Percentiles rank a stretch among this genome's conserved stretches.
phyloP scores from a whole-genome alignment of 2,797 vertebrate genomes.

The Sebastes trivittatus region DNA sequence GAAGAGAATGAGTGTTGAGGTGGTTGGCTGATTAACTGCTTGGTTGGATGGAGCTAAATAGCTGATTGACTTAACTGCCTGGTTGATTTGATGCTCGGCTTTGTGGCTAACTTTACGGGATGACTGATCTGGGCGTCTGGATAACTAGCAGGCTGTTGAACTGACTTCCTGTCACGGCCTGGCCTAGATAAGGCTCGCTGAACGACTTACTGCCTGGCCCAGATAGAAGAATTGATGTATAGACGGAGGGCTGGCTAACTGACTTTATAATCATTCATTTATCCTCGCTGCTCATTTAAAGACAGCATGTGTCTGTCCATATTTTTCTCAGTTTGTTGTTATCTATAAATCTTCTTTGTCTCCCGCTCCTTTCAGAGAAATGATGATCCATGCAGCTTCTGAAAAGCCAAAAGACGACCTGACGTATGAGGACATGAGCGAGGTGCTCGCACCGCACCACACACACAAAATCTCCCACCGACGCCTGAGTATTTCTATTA shows the following conservation, averaged over 20 bases:
- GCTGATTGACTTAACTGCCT: slow-evolving; percentile 55
- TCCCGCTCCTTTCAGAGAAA: slow-evolving; percentile 82
- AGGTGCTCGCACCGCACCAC: slow-evolving; percentile 77
- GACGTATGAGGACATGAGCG: slow-evolving; percentile 88
- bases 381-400: slow-evolving; percentile 91
- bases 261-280: slow-evolving; percentile 78
- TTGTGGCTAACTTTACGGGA: slow-evolving; percentile 44
- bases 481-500: background rate
- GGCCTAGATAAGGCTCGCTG: slow-evolving; percentile 71
- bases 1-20: slow-evolving; percentile 17
- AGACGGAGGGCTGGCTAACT: slow-evolving; percentile 58
- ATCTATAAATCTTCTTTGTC: slow-evolving; percentile 74
- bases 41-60: slow-evolving; percentile 39
- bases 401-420: slow-evolving; percentile 90
- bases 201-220: slow-evolving; percentile 71
- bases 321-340: slow-evolving; percentile 57
- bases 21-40: slow-evolving; percentile 51
- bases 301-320: slow-evolving; percentile 59
- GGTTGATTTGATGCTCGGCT: slow-evolving; percentile 46
- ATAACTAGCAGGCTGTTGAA: slow-evolving; percentile 52
- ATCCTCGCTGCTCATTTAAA: slow-evolving; percentile 69
- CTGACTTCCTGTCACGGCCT: slow-evolving; percentile 65
- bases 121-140: slow-evolving; percentile 52
- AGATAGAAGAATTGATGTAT: slow-evolving; percentile 75
- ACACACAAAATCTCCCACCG: background rate